Base-by-base conservation (phyloP, 2,888 invertebrate genomes). In the Agrochola lychnidis region DNA sequence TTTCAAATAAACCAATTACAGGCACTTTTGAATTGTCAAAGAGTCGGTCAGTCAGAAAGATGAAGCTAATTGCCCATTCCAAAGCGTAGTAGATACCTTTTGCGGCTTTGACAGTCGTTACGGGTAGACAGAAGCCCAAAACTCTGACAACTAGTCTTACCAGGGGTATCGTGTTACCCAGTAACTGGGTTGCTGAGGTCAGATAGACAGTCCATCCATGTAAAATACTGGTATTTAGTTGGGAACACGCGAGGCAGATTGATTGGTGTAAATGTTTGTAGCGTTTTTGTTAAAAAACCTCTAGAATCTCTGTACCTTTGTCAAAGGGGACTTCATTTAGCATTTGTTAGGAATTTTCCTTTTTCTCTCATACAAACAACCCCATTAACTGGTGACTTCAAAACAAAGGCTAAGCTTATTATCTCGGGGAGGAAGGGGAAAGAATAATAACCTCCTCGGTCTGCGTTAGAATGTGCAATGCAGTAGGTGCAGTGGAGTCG, bases 321-420 rank as follows among this genome's bases (percentile, higher is more conserved):
- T 70, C 75, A 85, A 79, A 87, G 70, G 59, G 62, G 69, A 83
- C 59, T 81, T 80, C 67, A 79, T 83, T 82, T 79, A 76, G 74
- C 74, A 85, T 80, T 88, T 73, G 84, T 77, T 40, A 76, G 78
- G 64, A 69, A 59, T 68, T 62, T 79, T 76, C 19, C 16, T 69
- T 77, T 87, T 76, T 64, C 67, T 74, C 76, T 69, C 70, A 77
- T 69, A 83, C 78, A 87, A 87, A 88, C 83, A 82, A 77, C 73
- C 78, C 79, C 75, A 84, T 88, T 87, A 87, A 81, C 81, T 87
- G 76, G 85, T 61, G 75, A 73, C 78, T 86, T 81, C 85, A 85
- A 88, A 87, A 88, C 87, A 88, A 88, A 88, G 79, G 80, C 86
- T 88, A 88, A 88, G 89, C 86, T 88, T 88, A 88, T 88, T 88